phyloP scores from a whole-genome alignment of 2,113 vertebrate genomes.

The Thoracochromis brauschi region DNA sequence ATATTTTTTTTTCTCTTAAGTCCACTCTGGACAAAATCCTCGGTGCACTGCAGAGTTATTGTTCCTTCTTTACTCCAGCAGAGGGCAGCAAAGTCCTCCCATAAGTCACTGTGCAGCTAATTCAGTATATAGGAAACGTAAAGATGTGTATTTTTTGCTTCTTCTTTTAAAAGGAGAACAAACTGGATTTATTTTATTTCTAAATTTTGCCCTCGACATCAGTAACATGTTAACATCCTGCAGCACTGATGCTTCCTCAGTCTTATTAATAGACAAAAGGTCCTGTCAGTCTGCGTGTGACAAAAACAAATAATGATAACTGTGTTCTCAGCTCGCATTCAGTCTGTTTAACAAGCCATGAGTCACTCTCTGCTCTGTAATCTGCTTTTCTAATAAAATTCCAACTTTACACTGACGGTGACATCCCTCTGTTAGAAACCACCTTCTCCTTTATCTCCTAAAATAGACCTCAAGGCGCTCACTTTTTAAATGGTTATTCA shows the following conservation, averaged over 20 bases:
- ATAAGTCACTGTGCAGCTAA: neutral
- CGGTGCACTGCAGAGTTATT: neutral
- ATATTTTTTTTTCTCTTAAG: neutral
- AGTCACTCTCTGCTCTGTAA: conserved; percentile 1
- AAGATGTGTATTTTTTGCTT: neutral
- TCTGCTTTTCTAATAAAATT: neutral
- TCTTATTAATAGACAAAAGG: neutral
- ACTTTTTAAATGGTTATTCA: neutral
- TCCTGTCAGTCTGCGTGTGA: neutral
- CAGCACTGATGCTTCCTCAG: neutral
- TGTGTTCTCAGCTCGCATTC: neutral
- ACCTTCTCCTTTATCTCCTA: neutral
- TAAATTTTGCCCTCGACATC: neutral
- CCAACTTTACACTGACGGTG: neutral
- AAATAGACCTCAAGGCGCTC: neutral
- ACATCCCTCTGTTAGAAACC: neutral
- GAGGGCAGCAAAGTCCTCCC: conserved; percentile 39
- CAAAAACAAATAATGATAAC: neutral
- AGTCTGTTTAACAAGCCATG: neutral
- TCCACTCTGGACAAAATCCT: neutral
- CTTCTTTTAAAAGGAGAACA: neutral
- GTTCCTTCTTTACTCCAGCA: conserved; percentile 9
- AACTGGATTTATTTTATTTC: neutral
- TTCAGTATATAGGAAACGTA: neutral
- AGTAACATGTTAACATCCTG: neutral